Evolutionary conservation across 2,113 vertebrate genomes (phyloP).

Genomic region (Stigmatopora nigra): DNA sequence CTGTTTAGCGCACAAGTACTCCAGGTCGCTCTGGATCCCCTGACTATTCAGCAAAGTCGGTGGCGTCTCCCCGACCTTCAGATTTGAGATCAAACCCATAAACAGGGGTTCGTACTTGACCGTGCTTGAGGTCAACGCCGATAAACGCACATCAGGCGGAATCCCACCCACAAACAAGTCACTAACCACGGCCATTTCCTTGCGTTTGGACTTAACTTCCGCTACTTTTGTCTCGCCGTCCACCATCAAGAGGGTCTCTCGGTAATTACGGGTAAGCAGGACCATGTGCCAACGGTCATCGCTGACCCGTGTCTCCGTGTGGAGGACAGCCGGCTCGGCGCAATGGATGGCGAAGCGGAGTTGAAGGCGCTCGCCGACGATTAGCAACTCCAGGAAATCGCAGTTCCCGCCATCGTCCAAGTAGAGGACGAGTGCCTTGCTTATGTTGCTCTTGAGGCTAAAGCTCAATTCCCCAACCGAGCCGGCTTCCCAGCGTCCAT

Average conservation of each 20-base stretch:
- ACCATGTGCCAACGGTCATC: constrained; percentile 94
- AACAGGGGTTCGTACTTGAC: constrained; percentile 90
- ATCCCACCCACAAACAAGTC: constrained; percentile 89
- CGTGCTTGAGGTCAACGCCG: constrained; percentile 84
- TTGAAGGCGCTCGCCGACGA: constrained; percentile 77
- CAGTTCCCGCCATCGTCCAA: constrained; percentile 91
- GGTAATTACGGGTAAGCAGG: constrained; percentile 81
- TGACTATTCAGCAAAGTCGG: constrained; percentile 81
- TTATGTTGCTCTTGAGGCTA: constrained; percentile 82
- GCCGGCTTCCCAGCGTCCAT: constrained; percentile 83
- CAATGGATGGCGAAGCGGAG: constrained; percentile 88
- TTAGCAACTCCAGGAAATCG: constrained; percentile 87
- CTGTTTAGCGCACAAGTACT: constrained; percentile 79
- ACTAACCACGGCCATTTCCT: constrained; percentile 86
- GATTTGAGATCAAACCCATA: constrained; percentile 80
- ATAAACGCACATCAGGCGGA: constrained; percentile 84
- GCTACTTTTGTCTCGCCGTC: constrained; percentile 81
- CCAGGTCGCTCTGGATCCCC: constrained; percentile 81
- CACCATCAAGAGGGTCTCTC: constrained; percentile 80
- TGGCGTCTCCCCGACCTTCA: constrained; percentile 84
- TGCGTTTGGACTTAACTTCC: constrained; percentile 83
- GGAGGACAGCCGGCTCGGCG: constrained; percentile 79
- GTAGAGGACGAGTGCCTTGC: constrained; percentile 84
- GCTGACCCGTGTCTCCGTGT: constrained; percentile 73
- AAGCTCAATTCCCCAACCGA: constrained; percentile 85